Evolutionary conservation across 2,888 invertebrate species (phyloP).

Genomic region (Koerneria pararmatus): DNA sequence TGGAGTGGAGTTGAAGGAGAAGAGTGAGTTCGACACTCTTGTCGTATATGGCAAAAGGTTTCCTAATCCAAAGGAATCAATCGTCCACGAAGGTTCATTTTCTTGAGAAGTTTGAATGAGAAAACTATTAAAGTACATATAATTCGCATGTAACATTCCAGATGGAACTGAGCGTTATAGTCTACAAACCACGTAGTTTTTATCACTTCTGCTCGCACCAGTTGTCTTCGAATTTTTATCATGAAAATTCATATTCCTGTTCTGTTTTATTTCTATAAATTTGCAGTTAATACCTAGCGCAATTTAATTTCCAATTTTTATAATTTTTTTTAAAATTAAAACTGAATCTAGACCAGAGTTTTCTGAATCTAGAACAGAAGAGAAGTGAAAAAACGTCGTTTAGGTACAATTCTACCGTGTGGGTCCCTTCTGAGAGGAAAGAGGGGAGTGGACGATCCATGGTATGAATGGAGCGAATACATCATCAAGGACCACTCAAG

Average conservation of each 20-base stretch:
- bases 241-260: too few species aligned
- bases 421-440: not conserved
- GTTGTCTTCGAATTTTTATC: too few species aligned
- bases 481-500: constrained; percentile 18
- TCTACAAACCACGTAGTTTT: not conserved
- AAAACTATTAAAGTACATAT: too few species aligned
- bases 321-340: too few species aligned
- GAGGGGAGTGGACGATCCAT: constrained; percentile 26
- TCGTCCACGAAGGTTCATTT: constrained; percentile 12
- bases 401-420: not conserved
- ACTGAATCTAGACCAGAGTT: too few species aligned
- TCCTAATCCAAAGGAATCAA: not conserved
- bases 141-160: too few species aligned
- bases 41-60: not conserved
- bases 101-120: too few species aligned
- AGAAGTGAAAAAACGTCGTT: too few species aligned
- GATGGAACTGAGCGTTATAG: not conserved
- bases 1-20: constrained; percentile 5
- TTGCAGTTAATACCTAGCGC: too few species aligned
- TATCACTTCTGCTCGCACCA: not conserved
- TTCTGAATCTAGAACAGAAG: too few species aligned
- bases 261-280: too few species aligned
- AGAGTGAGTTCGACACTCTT: constrained; percentile 22
- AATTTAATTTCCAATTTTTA: not conserved
- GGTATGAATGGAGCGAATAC: constrained; percentile 20